Evolutionary conservation across 2,113 vertebrate genomes (phyloP).

Genomic region (Cynoglossus semilaevis): DNA sequence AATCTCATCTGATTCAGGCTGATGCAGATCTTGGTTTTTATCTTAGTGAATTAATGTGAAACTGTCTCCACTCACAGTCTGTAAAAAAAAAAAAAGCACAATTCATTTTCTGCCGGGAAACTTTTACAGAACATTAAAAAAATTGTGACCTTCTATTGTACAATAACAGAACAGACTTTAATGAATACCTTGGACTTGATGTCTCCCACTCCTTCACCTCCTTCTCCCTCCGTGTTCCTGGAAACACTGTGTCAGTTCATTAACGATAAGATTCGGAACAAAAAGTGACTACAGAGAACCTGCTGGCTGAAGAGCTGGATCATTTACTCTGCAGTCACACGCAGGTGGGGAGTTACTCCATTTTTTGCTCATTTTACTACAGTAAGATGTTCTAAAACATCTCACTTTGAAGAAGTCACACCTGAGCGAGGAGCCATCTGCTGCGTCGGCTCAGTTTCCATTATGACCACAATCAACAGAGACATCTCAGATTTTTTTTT

Average conservation of each 20-base stretch:
- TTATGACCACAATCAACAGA: constrained; percentile 15
- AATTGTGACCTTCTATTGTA: background rate
- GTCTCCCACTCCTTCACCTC: background rate
- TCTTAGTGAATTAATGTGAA: too few species aligned
- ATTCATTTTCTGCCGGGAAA: too few species aligned
- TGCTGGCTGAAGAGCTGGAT: constrained; percentile 1
- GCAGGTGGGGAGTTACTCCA: too few species aligned
- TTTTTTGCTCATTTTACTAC: background rate
- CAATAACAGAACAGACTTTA: background rate
- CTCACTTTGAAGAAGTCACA: background rate
- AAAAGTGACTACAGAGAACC: background rate
- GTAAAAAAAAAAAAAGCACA: too few species aligned
- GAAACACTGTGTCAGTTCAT: constrained; percentile 3
- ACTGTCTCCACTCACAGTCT: too few species aligned
- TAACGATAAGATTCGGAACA: background rate
- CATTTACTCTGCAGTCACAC: constrained; percentile 4
- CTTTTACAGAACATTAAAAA: background rate
- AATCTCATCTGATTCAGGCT: too few species aligned
- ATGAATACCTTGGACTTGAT: background rate
- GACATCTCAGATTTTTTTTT: background rate
- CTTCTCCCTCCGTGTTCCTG: background rate
- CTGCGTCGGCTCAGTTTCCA: too few species aligned
- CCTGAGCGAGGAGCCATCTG: constrained; percentile 17
- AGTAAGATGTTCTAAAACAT: background rate
- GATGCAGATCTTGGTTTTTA: too few species aligned